A percentile compares a stretch with the other conserved stretches of the same genome.
phyloP scores from a whole-genome alignment of 2,888 invertebrate species.

The Labia minor region DNA sequence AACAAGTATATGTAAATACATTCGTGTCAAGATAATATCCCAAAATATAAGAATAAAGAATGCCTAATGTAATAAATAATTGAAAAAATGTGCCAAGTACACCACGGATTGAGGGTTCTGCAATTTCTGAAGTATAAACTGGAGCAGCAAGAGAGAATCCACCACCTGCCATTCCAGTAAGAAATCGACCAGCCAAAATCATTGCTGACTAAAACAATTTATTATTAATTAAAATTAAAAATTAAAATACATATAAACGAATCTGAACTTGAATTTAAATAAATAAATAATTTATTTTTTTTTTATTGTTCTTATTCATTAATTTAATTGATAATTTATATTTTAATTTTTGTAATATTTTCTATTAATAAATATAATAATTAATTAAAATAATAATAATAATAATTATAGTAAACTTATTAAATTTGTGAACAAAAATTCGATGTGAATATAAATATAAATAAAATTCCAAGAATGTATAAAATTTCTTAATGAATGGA shows the following conservation, averaged over 20 bases:
- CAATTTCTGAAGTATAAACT: slow-evolving; percentile 75
- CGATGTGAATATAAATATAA: too few relatives aligned
- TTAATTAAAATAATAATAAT: too few relatives aligned
- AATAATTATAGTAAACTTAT: too few relatives aligned
- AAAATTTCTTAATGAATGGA: too few relatives aligned
- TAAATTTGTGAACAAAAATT: too few relatives aligned
- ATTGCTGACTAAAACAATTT: slow-evolving; percentile 37
- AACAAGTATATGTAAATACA: slow-evolving; percentile 53
- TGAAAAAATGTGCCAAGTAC: slow-evolving; percentile 79
- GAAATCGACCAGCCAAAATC: slow-evolving; percentile 54
- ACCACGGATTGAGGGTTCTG: slow-evolving; percentile 72
- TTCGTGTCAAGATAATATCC: slow-evolving; percentile 50
- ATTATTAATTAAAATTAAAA: neutral
- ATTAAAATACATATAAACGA: neutral
- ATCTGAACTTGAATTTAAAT: neutral
- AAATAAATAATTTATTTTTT: too few relatives aligned
- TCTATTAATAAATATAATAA: too few relatives aligned
- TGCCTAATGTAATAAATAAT: slow-evolving; percentile 72
- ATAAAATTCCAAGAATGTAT: too few relatives aligned
- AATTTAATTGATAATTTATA: too few relatives aligned
- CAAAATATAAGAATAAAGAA: slow-evolving; percentile 61
- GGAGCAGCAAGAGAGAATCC: slow-evolving; percentile 76
- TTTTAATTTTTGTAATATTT: too few relatives aligned
- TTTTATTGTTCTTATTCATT: too few relatives aligned
- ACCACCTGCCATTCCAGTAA: slow-evolving; percentile 65